phyloP scores from a whole-genome alignment of 2,113 vertebrate genomes.

The Aegotheles bennettii region DNA sequence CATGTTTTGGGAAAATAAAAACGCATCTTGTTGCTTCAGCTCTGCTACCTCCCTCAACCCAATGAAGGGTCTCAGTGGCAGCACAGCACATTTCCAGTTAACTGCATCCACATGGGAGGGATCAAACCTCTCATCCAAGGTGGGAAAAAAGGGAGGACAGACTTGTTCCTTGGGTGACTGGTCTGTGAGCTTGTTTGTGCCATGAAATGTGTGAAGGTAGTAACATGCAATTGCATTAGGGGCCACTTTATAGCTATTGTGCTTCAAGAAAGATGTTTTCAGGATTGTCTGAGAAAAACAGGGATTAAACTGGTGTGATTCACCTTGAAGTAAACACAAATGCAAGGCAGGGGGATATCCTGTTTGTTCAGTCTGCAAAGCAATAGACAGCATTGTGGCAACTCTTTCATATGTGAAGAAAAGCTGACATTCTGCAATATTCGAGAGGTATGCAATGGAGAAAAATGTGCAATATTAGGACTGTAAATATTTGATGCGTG shows the following conservation, averaged over 20 bases:
- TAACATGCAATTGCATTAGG: background rate
- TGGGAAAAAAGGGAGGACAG: background rate
- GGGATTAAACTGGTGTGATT: background rate
- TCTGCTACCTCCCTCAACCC: background rate
- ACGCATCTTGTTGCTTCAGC: background rate
- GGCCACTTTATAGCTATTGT: background rate
- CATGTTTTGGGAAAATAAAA: background rate
- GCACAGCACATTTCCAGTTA: background rate
- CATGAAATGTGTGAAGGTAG: background rate
- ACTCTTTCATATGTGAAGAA: background rate
- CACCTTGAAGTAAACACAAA: background rate
- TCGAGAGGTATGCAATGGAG: background rate
- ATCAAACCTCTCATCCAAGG: background rate
- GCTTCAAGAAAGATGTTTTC: background rate
- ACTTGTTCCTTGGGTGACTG: background rate
- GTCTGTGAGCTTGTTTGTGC: background rate
- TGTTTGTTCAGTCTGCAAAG: background rate
- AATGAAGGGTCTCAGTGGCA: background rate
- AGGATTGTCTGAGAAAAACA: background rate
- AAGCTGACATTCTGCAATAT: background rate
- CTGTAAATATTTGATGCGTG: rapidly evolving
- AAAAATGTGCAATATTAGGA: background rate
- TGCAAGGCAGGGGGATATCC: background rate
- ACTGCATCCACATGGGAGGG: background rate
- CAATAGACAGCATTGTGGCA: background rate